Conservation (phyloP, 2,113 vertebrate species). For the Ovis canadensis region DNA sequence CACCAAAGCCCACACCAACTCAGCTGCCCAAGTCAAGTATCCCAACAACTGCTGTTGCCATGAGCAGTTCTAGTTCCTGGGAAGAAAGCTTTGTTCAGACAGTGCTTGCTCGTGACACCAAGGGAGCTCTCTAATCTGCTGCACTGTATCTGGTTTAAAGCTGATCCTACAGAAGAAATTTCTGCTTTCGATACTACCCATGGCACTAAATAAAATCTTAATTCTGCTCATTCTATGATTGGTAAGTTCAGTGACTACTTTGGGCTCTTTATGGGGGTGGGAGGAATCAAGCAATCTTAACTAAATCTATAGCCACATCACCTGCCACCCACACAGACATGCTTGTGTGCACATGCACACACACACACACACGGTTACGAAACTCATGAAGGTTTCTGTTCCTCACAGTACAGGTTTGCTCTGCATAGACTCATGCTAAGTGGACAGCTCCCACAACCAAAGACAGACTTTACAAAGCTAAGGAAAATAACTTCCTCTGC, state of each 20-base stretch:
- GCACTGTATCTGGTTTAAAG: not conserved
- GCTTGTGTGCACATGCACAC: rapidly evolving
- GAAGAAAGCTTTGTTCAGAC: not conserved
- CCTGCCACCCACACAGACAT: rapidly evolving
- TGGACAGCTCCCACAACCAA: not conserved
- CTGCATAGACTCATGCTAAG: not conserved
- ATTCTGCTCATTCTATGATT: not conserved
- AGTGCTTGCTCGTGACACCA: not conserved
- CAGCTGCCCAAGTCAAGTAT: not conserved
- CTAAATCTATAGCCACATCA: not conserved
- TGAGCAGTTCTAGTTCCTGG: not conserved
- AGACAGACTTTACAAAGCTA: not conserved
- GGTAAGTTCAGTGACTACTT: not conserved
- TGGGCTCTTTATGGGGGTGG: not conserved
- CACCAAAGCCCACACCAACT: not conserved
- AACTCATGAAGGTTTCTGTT: not conserved
- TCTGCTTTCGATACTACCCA: not conserved
- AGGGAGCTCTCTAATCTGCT: rapidly evolving
- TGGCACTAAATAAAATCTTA: not conserved
- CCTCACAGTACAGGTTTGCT: not conserved
- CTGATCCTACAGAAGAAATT: not conserved
- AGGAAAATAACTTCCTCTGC: not conserved
- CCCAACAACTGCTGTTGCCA: not conserved
- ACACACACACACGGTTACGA: not conserved
- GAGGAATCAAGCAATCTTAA: not conserved